These are phyloP conservation scores for Sturmia bella DNA, from an alignment of 2,888 invertebrate genomes.

Conservation along the genomic window DNA sequence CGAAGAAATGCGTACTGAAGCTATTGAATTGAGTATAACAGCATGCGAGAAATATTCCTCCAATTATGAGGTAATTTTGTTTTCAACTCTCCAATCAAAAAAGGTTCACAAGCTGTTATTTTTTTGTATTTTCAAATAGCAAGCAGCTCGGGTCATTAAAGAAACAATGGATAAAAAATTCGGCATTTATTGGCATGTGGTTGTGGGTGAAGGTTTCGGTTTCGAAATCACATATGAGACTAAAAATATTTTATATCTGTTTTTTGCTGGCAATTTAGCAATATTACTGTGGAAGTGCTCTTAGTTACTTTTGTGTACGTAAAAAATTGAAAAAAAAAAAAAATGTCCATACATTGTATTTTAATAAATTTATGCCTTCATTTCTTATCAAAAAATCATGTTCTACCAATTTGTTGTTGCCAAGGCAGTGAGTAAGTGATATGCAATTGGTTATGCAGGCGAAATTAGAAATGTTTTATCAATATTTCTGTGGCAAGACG, in stretches of 20 bases:
- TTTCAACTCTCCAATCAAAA: neutral
- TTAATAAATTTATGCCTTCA: constrained; percentile 5
- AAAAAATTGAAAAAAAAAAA: constrained; percentile 10
- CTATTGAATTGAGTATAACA: constrained; percentile 94
- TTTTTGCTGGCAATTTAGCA: constrained; percentile 95
- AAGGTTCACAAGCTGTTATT: too few species aligned
- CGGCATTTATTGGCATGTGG: constrained; percentile 96
- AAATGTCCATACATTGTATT: neutral
- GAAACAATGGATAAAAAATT: constrained; percentile 97
- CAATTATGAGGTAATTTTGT: constrained; percentile 90
- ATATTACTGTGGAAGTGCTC: constrained; percentile 95
- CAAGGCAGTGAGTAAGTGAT: constrained; percentile 38
- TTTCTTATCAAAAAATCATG: neutral
- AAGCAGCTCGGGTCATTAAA: constrained; percentile 96
- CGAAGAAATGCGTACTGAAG: constrained; percentile 95
- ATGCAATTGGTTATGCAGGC: neutral
- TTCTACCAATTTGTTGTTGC: constrained; percentile 8
- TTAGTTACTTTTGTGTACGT: constrained; percentile 73
- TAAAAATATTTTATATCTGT: constrained; percentile 92
- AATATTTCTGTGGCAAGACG: too few species aligned
- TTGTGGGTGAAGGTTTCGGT: constrained; percentile 97
- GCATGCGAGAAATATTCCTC: constrained; percentile 95
- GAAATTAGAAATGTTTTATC: neutral
- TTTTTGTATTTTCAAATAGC: constrained; percentile 81
- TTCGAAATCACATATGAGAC: constrained; percentile 96